phyloP scores from a whole-genome alignment of 2,113 vertebrate genomes.

The Rissa tridactyla region DNA sequence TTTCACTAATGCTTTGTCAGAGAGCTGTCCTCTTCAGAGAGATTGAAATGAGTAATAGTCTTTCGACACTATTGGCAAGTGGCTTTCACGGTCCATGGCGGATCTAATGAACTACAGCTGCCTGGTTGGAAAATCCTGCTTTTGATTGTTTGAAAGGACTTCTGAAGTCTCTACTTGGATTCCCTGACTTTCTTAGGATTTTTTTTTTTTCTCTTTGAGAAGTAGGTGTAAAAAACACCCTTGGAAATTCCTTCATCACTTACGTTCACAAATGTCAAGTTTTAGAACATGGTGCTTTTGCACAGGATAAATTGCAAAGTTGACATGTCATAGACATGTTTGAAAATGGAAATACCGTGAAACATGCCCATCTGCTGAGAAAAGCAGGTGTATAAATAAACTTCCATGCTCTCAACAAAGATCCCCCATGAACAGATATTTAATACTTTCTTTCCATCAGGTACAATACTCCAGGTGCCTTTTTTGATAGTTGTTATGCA shows the following conservation, averaged over 20 bases:
- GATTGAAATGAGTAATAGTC: slow-evolving; percentile 45
- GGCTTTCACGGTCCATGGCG: slow-evolving; percentile 49
- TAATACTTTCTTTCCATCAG: neutral
- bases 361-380: neutral
- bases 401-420: neutral
- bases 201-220: neutral
- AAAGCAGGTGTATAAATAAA: neutral
- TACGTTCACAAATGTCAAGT: neutral
- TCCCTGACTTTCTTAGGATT: neutral
- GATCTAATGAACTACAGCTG: slow-evolving; percentile 69
- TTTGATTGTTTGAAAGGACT: slow-evolving; percentile 44
- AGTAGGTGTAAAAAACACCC: neutral
- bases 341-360: neutral
- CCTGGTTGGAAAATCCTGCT: slow-evolving; percentile 58
- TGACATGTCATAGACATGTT: neutral
- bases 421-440: neutral
- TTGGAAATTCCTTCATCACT: neutral
- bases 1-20: slow-evolving; percentile 22
- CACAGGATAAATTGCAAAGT: neutral
- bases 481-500: rapidly evolving
- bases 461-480: neutral
- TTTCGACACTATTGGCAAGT: slow-evolving; percentile 61
- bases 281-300: neutral
- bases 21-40: slow-evolving; percentile 36
- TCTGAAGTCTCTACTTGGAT: slow-evolving; percentile 17